Evolutionary conservation across 1,140 invertebrate genomes (phyloP).

Genomic region (Cepaea nemoralis): DNA sequence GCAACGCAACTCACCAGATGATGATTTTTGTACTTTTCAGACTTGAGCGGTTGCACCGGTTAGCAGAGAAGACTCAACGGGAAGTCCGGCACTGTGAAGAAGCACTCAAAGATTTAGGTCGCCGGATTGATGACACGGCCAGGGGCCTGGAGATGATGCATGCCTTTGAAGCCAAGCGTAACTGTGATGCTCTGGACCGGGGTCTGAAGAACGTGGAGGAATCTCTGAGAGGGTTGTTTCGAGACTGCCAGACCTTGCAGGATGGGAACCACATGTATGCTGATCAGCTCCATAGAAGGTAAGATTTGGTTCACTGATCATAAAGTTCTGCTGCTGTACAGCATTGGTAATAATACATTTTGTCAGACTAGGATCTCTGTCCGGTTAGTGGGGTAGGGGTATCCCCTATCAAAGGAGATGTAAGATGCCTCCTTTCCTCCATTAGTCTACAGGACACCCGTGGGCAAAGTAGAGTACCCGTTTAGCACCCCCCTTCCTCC

Average conservation of each 20-base stretch:
- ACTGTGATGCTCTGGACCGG: slow-evolving; percentile 90
- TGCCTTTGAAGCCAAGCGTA: slow-evolving; percentile 93
- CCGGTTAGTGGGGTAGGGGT: no score
- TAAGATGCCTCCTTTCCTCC: no score
- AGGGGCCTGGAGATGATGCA: slow-evolving; percentile 87
- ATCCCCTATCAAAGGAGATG: no score
- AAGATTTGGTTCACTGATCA: neutral
- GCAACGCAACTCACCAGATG: no score
- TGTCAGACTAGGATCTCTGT: no score
- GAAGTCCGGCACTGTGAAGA: slow-evolving; percentile 92
- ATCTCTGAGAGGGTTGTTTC: slow-evolving; percentile 90
- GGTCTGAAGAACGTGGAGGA: slow-evolving; percentile 89
- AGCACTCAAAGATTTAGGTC: slow-evolving; percentile 87
- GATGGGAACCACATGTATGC: slow-evolving; percentile 86
- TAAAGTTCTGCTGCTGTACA: no score
- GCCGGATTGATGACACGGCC: slow-evolving; percentile 86
- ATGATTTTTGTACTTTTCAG: no score
- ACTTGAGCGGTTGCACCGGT: slow-evolving; percentile 89
- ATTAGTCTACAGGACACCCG: no score
- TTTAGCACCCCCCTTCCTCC: no score
- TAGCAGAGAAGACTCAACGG: slow-evolving; percentile 93
- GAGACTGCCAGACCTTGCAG: slow-evolving; percentile 89
- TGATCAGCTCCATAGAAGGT: slow-evolving; percentile 73
- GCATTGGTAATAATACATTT: no score
- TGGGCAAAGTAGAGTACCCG: no score